phyloP scores from a whole-genome alignment of 2,113 vertebrate species.

The Oncorhynchus tshawytscha region DNA sequence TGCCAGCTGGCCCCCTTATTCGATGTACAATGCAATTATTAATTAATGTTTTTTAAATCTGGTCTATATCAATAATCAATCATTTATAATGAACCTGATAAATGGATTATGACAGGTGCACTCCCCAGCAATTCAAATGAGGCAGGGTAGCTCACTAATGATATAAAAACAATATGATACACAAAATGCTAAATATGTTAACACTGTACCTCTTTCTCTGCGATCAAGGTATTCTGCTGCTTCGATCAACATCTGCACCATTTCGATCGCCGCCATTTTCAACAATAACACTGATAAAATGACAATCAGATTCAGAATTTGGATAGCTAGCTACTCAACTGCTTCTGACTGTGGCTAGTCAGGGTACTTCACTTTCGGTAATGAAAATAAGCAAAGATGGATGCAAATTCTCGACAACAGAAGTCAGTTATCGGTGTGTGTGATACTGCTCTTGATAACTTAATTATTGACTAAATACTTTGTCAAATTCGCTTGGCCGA shows the following conservation, averaged over 20 bases:
- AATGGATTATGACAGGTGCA: background rate
- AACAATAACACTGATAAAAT: constrained; percentile 68
- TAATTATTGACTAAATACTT: background rate
- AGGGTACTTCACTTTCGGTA: background rate
- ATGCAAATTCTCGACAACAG: background rate
- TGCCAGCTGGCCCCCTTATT: background rate
- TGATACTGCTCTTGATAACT: background rate
- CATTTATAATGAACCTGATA: background rate
- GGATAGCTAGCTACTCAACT: constrained; percentile 31
- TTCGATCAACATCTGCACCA: constrained; percentile 94
- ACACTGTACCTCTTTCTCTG: constrained; percentile 86
- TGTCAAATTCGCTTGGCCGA: background rate
- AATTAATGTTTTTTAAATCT: too few species aligned
- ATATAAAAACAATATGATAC: constrained; percentile 3
- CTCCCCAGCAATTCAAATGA: background rate
- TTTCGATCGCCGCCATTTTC: constrained; percentile 88
- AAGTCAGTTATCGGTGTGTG: background rate
- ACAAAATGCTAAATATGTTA: constrained; percentile 12
- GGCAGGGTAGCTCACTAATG: background rate
- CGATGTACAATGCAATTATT: background rate
- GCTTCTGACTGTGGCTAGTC: constrained; percentile 4
- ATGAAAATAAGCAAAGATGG: background rate
- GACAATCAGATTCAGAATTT: constrained; percentile 55
- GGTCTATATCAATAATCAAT: too few species aligned
- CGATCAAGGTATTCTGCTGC: constrained; percentile 92